Percentiles rank a stretch among this genome's conserved stretches.
These are phyloP conservation scores for Bombus affinis DNA, from an alignment of 1,140 invertebrate species.

Conservation along the genomic window DNA sequence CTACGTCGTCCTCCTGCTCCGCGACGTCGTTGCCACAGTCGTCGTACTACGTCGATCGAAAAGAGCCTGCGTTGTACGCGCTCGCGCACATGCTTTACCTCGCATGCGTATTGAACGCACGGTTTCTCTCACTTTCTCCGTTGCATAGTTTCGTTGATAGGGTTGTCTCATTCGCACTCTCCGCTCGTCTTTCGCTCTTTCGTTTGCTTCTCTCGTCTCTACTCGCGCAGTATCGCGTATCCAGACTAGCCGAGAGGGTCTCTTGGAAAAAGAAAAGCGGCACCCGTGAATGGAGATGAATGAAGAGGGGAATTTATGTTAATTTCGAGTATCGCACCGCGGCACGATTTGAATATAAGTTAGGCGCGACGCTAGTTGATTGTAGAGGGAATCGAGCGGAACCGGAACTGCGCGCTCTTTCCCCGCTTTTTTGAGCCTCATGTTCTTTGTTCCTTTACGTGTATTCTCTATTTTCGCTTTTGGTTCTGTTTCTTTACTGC, in stretches of 20 bases:
- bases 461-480: not conserved
- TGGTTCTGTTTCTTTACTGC: not conserved
- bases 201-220: not conserved
- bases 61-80: slow-evolving; percentile 71
- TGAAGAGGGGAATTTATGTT: slow-evolving; percentile 35
- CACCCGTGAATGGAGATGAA: not conserved
- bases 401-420: not conserved
- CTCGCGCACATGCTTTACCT: slow-evolving; percentile 76
- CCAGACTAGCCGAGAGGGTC: not conserved
- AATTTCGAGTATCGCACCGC: slow-evolving; percentile 39
- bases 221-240: slow-evolving; percentile 2
- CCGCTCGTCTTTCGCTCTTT: not conserved
- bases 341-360: slow-evolving; percentile 12
- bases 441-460: not conserved
- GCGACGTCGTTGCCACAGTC: slow-evolving; percentile 66
- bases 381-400: slow-evolving; percentile 24
- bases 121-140: slow-evolving; percentile 28
- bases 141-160: not conserved
- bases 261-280: not conserved
- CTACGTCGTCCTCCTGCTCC: slow-evolving; percentile 24
- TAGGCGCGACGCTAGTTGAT: slow-evolving; percentile 3
- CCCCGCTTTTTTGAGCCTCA: too few species aligned
- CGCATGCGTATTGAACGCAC: slow-evolving; percentile 80
- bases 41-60: slow-evolving; percentile 80
- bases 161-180: not conserved